Conservation (phyloP, 2,113 vertebrate genomes). For the Eulemur macaco region DNA sequence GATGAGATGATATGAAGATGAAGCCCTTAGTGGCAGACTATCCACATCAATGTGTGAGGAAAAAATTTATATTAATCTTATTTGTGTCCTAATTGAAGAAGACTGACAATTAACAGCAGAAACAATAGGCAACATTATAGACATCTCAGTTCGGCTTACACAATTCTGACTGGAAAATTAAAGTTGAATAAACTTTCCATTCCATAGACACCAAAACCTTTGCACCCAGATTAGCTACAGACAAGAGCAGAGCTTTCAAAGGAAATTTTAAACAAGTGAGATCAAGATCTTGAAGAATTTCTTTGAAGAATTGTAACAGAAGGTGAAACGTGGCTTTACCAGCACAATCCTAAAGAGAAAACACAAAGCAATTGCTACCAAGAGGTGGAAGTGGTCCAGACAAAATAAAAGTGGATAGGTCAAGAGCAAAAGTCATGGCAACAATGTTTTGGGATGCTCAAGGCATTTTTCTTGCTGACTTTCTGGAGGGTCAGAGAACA, state of each 20-base stretch:
- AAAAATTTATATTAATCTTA: neutral
- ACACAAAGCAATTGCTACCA: neutral
- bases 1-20: neutral
- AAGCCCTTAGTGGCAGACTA: neutral
- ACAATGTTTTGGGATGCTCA: neutral
- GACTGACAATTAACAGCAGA: neutral
- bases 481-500: neutral
- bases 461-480: neutral
- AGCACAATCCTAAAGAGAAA: neutral
- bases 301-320: neutral
- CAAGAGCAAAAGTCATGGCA: neutral
- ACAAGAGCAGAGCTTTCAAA: neutral
- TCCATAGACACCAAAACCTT: neutral
- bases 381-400: neutral
- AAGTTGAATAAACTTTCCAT: neutral
- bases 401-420: neutral
- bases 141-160: neutral
- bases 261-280: neutral
- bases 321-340: neutral
- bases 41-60: neutral
- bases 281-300: neutral
- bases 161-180: neutral
- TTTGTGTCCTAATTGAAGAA: neutral
- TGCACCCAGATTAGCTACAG: neutral
- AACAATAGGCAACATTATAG: neutral